Percentiles rank a stretch among this genome's conserved stretches.
phyloP scores from a whole-genome alignment of 2,113 vertebrate species.

The Barbus barbus region DNA sequence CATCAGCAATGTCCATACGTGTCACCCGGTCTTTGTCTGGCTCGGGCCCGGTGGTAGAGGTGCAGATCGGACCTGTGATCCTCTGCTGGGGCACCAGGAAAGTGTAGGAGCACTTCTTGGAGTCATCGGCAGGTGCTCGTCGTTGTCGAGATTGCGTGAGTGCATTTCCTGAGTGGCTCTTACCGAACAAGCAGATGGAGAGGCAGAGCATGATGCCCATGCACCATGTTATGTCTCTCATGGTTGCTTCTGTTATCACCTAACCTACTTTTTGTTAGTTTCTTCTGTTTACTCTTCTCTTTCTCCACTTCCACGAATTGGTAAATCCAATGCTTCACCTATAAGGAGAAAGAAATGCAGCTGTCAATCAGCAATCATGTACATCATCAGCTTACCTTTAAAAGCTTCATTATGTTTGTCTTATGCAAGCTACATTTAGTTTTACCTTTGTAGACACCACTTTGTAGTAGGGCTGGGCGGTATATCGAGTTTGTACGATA shows the following conservation, averaged over 20 bases:
- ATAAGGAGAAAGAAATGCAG: neutral
- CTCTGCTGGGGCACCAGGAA: conserved; percentile 94
- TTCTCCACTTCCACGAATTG: neutral
- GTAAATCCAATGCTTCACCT: conserved; percentile 16
- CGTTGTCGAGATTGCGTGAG: conserved; percentile 63
- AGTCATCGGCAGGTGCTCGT: conserved; percentile 78
- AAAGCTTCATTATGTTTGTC: neutral
- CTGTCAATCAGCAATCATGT: neutral
- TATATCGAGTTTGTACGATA: too few relatives aligned
- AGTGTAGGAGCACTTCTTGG: conserved; percentile 92
- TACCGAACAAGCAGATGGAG: conserved; percentile 66
- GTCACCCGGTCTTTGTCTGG: conserved; percentile 88
- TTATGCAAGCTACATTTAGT: neutral
- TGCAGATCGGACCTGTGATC: conserved; percentile 96
- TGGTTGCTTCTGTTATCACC: conserved; percentile 64
- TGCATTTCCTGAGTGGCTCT: conserved; percentile 68
- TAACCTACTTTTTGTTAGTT: neutral
- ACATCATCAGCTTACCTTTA: neutral
- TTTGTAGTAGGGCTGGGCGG: too few relatives aligned
- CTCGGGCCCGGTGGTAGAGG: conserved; percentile 84
- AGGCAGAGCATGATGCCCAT: conserved; percentile 80
- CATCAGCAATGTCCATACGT: conserved; percentile 91
- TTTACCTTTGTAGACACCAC: neutral
- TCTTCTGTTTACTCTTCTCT: neutral
- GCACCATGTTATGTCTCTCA: conserved; percentile 83